Evolutionary conservation across 2,113 vertebrate species (phyloP).

Genomic region (Geococcyx californianus): DNA sequence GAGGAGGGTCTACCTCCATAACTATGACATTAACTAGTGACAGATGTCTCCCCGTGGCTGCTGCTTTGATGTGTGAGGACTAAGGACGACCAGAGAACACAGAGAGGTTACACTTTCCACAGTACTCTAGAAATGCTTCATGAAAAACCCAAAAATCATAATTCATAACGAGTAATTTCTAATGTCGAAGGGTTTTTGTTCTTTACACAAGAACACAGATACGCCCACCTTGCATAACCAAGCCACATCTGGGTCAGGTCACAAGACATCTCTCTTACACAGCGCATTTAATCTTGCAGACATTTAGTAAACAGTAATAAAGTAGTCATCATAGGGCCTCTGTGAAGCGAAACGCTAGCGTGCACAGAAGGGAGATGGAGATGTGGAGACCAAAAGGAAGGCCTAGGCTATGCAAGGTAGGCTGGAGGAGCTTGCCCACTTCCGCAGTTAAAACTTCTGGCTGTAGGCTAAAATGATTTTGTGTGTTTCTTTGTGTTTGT

Average conservation of each 20-base stretch:
- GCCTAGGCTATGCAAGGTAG: neutral
- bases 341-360: neutral
- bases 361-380: neutral
- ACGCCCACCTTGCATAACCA: neutral
- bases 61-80: constrained; percentile 56
- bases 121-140: constrained; percentile 8
- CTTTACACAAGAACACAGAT: neutral
- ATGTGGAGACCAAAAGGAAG: neutral
- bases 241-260: neutral
- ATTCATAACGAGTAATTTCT: fast-evolving
- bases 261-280: neutral
- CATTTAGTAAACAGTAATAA: neutral
- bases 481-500: neutral
- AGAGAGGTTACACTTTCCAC: neutral
- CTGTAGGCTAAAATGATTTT: neutral
- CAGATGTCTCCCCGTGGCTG: constrained; percentile 58
- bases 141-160: neutral
- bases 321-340: fast-evolving
- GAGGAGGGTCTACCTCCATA: constrained; percentile 62
- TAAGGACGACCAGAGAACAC: constrained; percentile 7
- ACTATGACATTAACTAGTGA: constrained; percentile 59
- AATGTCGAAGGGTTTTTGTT: neutral
- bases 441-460: neutral
- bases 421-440: neutral
- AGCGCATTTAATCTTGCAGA: neutral